phyloP scores from a whole-genome alignment of 2,797 vertebrate species.

The Pipistrellus kuhlii region DNA sequence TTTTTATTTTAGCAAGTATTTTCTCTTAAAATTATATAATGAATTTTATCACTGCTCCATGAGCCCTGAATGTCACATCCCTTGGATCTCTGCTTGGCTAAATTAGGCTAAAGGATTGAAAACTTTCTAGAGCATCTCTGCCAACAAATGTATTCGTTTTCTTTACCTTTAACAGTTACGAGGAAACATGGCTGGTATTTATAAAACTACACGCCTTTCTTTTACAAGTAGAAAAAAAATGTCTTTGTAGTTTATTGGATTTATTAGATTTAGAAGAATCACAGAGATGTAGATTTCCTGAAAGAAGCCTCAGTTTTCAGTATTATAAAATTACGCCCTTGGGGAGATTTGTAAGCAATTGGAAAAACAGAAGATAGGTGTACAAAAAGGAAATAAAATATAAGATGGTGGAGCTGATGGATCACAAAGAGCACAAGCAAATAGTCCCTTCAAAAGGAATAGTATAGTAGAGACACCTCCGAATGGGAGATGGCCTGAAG shows the following conservation, averaged over 20 bases:
- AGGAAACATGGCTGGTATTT: not conserved
- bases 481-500: not conserved
- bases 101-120: not conserved
- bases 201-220: not conserved
- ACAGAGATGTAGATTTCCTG: not conserved
- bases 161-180: not conserved
- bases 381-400: not conserved
- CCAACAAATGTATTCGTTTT: not conserved
- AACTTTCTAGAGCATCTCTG: not conserved
- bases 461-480: fast-evolving
- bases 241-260: not conserved
- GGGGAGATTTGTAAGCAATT: not conserved
- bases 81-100: not conserved
- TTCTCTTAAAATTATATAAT: not conserved
- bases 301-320: not conserved
- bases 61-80: not conserved
- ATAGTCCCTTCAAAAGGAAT: not conserved
- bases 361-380: not conserved
- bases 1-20: not conserved
- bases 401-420: not conserved
- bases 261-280: not conserved
- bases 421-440: not conserved
- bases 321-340: not conserved
- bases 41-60: not conserved
- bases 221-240: not conserved